Conservation (phyloP, 2,113 vertebrate species). For the Circaetus gallicus region DNA sequence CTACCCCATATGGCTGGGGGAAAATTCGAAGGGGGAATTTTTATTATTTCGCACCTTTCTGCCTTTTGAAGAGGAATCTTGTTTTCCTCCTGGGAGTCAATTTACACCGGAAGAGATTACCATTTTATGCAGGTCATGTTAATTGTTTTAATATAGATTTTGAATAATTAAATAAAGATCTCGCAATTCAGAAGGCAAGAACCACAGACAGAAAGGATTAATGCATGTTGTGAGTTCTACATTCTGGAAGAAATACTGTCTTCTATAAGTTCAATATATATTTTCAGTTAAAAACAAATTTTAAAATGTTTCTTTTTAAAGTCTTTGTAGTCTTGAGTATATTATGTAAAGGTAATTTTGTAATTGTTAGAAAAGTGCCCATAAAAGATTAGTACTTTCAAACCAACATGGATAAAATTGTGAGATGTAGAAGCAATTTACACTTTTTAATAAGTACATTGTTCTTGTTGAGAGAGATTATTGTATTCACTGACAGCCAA, state of each 20-base stretch:
- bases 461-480: constrained; percentile 68
- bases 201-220: background rate
- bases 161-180: background rate
- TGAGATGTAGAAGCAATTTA: constrained; percentile 69
- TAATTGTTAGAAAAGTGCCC: constrained; percentile 34
- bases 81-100: background rate
- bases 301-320: constrained; percentile 29
- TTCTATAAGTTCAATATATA: background rate
- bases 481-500: constrained; percentile 66
- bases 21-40: background rate
- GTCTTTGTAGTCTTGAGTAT: constrained; percentile 13
- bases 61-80: background rate
- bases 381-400: constrained; percentile 62
- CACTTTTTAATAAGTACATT: constrained; percentile 75
- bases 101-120: background rate
- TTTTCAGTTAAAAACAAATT: constrained; percentile 18
- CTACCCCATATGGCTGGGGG: too few species aligned
- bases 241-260: background rate
- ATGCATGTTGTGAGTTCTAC: background rate
- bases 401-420: constrained; percentile 47
- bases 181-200: background rate
- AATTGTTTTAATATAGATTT: background rate
- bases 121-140: background rate
- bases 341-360: constrained; percentile 53
- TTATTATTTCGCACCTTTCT: background rate